phyloP scores from a whole-genome alignment of 2,113 vertebrate species.

The Hystrix cristata region DNA sequence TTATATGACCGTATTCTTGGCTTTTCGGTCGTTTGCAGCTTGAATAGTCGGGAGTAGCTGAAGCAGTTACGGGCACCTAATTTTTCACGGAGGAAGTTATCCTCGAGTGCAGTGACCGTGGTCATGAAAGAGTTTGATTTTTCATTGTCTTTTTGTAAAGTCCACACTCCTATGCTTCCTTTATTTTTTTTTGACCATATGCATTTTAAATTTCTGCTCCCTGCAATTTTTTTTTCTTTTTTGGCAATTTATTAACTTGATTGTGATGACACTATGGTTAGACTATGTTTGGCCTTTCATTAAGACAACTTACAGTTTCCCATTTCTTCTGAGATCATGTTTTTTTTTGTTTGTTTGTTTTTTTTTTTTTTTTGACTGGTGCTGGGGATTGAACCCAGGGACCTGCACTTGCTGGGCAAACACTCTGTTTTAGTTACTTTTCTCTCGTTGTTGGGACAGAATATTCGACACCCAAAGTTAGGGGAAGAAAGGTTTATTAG shows the following conservation, averaged over 20 bases:
- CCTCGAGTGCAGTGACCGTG: neutral
- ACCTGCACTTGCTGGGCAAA: no score
- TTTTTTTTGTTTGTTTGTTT: no score
- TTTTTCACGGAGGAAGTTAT: neutral
- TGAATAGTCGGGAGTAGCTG: neutral
- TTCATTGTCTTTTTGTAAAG: neutral
- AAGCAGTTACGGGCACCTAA: neutral
- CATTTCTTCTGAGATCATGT: neutral
- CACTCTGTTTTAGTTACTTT: no score
- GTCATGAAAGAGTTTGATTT: neutral
- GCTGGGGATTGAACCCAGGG: no score
- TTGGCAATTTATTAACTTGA: neutral
- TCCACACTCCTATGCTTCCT: neutral
- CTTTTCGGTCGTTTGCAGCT: neutral
- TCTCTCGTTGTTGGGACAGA: no score
- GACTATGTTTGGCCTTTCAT: neutral
- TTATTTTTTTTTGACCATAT: neutral
- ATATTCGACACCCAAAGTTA: no score
- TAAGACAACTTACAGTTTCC: neutral
- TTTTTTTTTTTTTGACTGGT: no score
- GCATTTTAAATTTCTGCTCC: neutral
- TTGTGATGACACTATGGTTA: neutral
- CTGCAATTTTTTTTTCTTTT: neutral
- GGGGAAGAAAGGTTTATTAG: no score
- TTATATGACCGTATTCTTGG: neutral